Evolutionary conservation across 2,888 invertebrate species (phyloP), one percentile per base, ranked within the genome.

Genomic region (Epirrhoe alternata): DNA sequence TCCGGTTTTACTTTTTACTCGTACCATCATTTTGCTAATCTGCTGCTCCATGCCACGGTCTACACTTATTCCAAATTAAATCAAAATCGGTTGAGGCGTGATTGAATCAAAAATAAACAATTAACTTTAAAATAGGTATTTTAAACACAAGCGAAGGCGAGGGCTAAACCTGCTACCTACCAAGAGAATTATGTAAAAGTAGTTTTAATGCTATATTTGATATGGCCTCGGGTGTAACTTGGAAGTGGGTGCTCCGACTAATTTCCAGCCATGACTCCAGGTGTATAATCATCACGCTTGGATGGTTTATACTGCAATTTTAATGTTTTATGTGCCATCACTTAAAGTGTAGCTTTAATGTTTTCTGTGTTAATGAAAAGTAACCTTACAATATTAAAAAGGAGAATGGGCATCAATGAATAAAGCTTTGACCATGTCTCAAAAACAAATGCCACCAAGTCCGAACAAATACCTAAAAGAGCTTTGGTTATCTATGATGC

Each of bases 181-280:
- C 45, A 0, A 45, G 14, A 45, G n/a, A 14, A 5, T 49, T 14
- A 54, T 56, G 56, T 50, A 50, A 16, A 42, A 45, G 65, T 52
- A 24, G 49, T 64, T 64, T 64, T 64, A 59, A 64, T 64, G 54
- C 54, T 50, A 49, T 61, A 66, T 66, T 66, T 66, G 49, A 56
- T 24, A 49, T 57, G 49, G 57, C 61, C 61, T 53, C 38, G 17
- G 53, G 61, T 50, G 49, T 55, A 17, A 53, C 52, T 53, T 61
- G 53, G 16, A 65, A 53, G 42, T 56, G 49, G 49, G 54, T 59
- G 50, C 65, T 64, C 42, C 38, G 50, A 50, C 59, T 60, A 50
- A 60, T 55, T 65, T 56, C 52, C 60, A 45, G 33, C 42, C 24
- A 31, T 51, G 38, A 16, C 58, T 38, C 33, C 63, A 64, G 52